Evolutionary conservation across 2,888 invertebrate species (phyloP), one percentile per base, ranked within the genome.

Genomic region (Diarsia mendica): DNA sequence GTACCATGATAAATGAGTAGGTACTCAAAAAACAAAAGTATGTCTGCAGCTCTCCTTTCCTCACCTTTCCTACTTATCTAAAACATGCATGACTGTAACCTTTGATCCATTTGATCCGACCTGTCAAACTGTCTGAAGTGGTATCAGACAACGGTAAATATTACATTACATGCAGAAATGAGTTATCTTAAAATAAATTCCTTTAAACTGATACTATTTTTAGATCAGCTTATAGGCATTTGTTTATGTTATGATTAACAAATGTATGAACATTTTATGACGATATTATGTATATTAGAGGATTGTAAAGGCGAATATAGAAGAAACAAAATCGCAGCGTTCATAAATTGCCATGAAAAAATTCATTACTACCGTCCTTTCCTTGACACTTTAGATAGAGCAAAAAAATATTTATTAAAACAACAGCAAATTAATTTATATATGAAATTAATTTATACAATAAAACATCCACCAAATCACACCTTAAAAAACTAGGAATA

Each of bases 111-210:
- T 76, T 20, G n/a, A 60, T 60, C 13, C 15, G 13, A 28, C 15
- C 48, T 75, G 66, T 75, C 75, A 75, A 66, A 49, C 18, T 76
- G 33, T 51, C 75, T 39, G 9, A n/a, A n/a, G 15, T 15, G 33
- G 33, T 58, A 44, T 49, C 28, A 15, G 28, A 28, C 13, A 51
- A 33, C 18, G 18, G 11, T n/a, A 18, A 61, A 53, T 10, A n/a
- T 23, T 46, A 20, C 20, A 63, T 63, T 53, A 15, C 49, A n/a
- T 60, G 39, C 48, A 15, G 10, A 33, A 48, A 3, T n/a, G 4
- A 28, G 13, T 28, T 67, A 28, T 44, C 39, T 49, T 9, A 48
- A 46, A 23, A 23, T 39, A 39, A 23, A 48, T 20, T 8, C 64
- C 48, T 48, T 6, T 2, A 33, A 61, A 6, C 28, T 46, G 13